Percentiles rank a stretch among this genome's conserved stretches.
Conservation (phyloP, 1,140 invertebrate species). For the Berghia stephanieae region DNA sequence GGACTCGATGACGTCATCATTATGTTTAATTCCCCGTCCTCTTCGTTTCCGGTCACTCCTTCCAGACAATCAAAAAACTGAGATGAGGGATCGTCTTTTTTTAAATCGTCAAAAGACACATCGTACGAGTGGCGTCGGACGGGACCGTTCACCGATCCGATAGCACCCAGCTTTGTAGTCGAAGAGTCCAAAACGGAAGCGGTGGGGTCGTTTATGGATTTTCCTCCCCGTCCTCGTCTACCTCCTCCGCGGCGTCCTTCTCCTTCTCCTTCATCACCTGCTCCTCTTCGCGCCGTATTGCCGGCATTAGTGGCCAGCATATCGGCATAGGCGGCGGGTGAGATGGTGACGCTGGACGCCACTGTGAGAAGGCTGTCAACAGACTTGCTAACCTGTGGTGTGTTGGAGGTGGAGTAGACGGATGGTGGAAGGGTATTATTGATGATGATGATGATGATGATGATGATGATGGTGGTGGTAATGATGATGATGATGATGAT, state of each 20-base stretch:
- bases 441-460: not conserved
- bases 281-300: too few relatives aligned
- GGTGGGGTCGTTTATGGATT: too few relatives aligned
- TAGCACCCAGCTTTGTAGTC: not conserved
- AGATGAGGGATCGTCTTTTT: not conserved
- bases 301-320: too few relatives aligned
- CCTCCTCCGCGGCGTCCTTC: too few relatives aligned
- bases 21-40: not conserved
- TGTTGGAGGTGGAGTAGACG: not conserved
- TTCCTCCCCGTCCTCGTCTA: too few relatives aligned
- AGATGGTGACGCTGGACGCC: constrained; percentile 17
- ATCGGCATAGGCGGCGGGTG: constrained; percentile 15
- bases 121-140: constrained; percentile 26
- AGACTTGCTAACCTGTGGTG: constrained; percentile 28
- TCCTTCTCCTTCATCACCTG: too few relatives aligned
- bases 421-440: not conserved
- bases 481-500: too few relatives aligned
- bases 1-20: constrained; percentile 23
- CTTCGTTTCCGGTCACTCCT: not conserved
- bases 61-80: constrained; percentile 12
- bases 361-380: constrained; percentile 22
- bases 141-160: not conserved
- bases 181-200: too few relatives aligned
- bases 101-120: not conserved
- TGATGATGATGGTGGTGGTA: too few relatives aligned